These are phyloP conservation scores for Cybosia mesomella DNA, from an alignment of 2,888 invertebrate species.

Conservation along the genomic window DNA sequence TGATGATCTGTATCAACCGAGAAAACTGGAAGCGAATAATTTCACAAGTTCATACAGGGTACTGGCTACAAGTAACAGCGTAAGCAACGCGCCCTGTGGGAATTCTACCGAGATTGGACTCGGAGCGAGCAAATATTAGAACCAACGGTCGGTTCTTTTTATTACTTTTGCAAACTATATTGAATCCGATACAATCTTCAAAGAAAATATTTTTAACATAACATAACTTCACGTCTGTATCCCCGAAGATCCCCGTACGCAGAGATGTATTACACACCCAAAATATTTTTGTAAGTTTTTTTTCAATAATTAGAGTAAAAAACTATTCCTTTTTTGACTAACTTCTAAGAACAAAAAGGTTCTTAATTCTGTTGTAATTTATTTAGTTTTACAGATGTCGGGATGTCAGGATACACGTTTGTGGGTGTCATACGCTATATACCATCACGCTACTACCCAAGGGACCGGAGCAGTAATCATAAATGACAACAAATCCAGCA, in stretches of 20 bases:
- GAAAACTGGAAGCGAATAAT: neutral
- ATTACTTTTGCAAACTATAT: slow-evolving; percentile 15
- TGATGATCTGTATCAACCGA: neutral
- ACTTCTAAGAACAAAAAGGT: neutral
- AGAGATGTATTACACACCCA: too few species aligned
- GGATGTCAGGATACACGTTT: too few species aligned
- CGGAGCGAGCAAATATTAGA: slow-evolving; percentile 41
- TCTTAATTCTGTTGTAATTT: too few species aligned
- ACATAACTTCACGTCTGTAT: too few species aligned
- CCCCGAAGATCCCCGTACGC: too few species aligned
- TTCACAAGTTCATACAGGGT: neutral
- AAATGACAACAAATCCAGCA: too few species aligned
- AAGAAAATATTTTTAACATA: too few species aligned
- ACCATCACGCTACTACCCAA: too few species aligned
- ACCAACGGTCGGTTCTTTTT: slow-evolving; percentile 35
- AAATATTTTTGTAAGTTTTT: slow-evolving; percentile 17
- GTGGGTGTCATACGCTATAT: too few species aligned
- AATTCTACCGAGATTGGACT: slow-evolving; percentile 46
- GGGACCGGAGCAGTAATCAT: too few species aligned
- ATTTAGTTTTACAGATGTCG: too few species aligned
- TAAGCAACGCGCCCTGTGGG: slow-evolving; percentile 36
- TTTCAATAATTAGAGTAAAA: slow-evolving; percentile 5
- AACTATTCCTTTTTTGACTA: neutral
- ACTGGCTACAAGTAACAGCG: slow-evolving; percentile 8
- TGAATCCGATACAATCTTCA: slow-evolving; percentile 34